Percentiles rank a stretch among this genome's conserved stretches.
Evolutionary conservation across 2,888 invertebrate genomes (phyloP).

Genomic region (Myopa tessellatipennis): DNA sequence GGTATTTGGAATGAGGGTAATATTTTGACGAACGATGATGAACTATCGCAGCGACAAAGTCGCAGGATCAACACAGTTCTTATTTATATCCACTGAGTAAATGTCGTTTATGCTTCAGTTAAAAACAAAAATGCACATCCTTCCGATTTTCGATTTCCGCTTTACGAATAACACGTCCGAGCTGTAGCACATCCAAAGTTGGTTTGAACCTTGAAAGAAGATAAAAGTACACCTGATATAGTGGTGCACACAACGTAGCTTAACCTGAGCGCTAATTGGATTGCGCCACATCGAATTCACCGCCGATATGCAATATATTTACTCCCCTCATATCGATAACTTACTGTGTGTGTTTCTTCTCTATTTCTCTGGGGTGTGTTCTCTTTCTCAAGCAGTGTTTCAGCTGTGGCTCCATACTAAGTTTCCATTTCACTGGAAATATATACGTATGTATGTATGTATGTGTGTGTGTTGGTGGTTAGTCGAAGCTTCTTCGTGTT

Average conservation of each 20-base stretch:
- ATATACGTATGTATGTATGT: no score
- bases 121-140: not conserved
- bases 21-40: no score
- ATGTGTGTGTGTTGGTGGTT: not conserved
- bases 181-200: slow-evolving; percentile 63
- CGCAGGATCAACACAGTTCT: slow-evolving; percentile 14
- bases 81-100: not conserved
- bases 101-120: not conserved
- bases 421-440: not conserved
- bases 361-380: slow-evolving; percentile 38
- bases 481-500: not conserved
- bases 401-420: not conserved
- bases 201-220: slow-evolving; percentile 59
- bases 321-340: no score
- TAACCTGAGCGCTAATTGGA: slow-evolving; percentile 63
- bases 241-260: slow-evolving; percentile 47
- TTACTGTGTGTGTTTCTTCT: slow-evolving; percentile 39
- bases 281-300: slow-evolving; percentile 59
- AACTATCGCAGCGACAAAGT: not conserved
- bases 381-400: not conserved
- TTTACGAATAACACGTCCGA: slow-evolving; percentile 62
- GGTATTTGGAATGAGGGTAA: not conserved
- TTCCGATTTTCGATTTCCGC: slow-evolving; percentile 45
- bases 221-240: slow-evolving; percentile 54
- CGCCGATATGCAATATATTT: no score